Conservation (phyloP, 2,797 vertebrate species). For the Diceros bicornis region DNA sequence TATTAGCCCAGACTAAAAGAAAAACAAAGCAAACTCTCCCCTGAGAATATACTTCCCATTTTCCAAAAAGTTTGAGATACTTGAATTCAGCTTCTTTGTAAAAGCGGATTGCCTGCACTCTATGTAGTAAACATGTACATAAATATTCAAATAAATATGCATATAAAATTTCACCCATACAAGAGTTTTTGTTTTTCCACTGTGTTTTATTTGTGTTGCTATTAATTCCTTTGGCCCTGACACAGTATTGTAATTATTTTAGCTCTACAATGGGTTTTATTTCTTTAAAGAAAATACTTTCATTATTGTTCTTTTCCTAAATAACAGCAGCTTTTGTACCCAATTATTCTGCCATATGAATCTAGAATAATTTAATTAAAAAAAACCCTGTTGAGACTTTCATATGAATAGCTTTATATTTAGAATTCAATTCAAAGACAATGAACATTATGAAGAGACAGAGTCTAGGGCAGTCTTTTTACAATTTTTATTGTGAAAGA, state of each 20-base stretch:
- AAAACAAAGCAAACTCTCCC: not conserved
- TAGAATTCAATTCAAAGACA: constrained; percentile 45
- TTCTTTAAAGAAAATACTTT: not conserved
- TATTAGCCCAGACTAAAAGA: not conserved
- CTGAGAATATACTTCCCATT: not conserved
- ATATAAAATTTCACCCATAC: not conserved
- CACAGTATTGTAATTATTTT: constrained; percentile 48
- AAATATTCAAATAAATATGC: not conserved
- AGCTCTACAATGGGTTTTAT: not conserved
- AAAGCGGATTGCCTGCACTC: not conserved
- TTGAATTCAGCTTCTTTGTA: not conserved
- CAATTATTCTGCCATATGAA: constrained; percentile 10
- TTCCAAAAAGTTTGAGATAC: not conserved
- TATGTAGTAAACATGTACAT: not conserved
- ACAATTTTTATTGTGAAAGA: not conserved
- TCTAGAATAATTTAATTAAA: constrained; percentile 8
- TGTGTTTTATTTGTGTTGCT: not conserved
- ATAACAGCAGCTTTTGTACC: not conserved
- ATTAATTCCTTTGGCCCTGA: not conserved
- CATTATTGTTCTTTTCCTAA: not conserved
- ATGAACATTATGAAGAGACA: not conserved
- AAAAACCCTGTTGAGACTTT: not conserved
- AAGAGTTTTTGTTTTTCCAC: not conserved
- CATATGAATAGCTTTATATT: constrained; percentile 22
- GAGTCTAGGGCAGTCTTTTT: not conserved